phyloP scores from a whole-genome alignment of 1,140 invertebrate genomes.

The Sycophaga agraensis region DNA sequence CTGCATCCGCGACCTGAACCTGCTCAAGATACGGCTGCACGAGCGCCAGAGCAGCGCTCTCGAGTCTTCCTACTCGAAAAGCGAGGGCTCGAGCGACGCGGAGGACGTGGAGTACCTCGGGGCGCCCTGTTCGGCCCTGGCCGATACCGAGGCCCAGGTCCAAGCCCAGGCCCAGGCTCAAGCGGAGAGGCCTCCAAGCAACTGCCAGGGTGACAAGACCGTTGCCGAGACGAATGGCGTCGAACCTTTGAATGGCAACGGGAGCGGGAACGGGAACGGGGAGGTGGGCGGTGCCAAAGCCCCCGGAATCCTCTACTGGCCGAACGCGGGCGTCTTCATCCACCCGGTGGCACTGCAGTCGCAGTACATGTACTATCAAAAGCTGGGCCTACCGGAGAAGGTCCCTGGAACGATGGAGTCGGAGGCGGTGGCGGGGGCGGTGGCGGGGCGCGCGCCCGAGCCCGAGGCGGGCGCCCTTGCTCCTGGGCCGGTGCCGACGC shows the following conservation, averaged over 20 bases:
- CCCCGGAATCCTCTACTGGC: conserved; percentile 67
- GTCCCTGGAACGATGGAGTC: conserved; percentile 29
- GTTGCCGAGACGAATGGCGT: conserved; percentile 28
- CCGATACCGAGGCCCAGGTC: neutral
- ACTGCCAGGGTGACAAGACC: conserved; percentile 23
- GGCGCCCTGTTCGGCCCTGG: conserved; percentile 36
- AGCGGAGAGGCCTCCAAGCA: neutral
- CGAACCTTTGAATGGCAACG: conserved; percentile 28
- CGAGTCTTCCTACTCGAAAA: conserved; percentile 58
- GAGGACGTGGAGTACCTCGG: conserved; percentile 63
- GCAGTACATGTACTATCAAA: conserved; percentile 73
- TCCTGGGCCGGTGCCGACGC: conserved; percentile 28
- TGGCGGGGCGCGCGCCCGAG: neutral
- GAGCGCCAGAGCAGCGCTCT: conserved; percentile 65
- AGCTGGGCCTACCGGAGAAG: conserved; percentile 61
- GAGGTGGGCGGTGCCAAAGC: conserved; percentile 37
- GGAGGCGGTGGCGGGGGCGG: conserved; percentile 32
- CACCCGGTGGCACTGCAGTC: conserved; percentile 73
- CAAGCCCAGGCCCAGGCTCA: neutral
- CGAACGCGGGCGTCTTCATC: conserved; percentile 68
- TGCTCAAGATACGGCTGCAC: conserved; percentile 64
- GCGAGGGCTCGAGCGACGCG: conserved; percentile 59
- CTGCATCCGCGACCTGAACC: conserved; percentile 73
- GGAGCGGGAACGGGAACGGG: conserved; percentile 36
- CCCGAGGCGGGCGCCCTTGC: conserved; percentile 31